A percentile compares a stretch with the other conserved stretches of the same genome.
phyloP scores from a whole-genome alignment of 2,113 vertebrate genomes.

The Capricornis sumatraensis region DNA sequence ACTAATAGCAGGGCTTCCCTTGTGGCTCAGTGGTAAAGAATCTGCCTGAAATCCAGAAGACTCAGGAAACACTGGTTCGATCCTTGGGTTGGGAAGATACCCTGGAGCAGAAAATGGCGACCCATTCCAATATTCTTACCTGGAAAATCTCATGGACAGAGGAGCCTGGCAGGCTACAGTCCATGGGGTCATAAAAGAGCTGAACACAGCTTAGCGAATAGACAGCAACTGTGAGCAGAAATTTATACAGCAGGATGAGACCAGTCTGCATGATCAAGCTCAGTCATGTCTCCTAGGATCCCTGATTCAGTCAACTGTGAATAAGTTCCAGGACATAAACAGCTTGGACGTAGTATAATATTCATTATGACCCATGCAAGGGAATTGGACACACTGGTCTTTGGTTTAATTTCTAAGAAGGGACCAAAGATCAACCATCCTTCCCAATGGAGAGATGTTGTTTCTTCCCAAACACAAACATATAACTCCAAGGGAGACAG shows the following conservation, averaged over 20 bases:
- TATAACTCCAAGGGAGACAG: neutral
- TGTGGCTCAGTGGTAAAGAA: neutral
- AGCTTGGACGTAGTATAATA: neutral
- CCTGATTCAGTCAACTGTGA: neutral
- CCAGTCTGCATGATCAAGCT: neutral
- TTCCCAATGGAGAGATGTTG: neutral
- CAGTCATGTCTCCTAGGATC: neutral
- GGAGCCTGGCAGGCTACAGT: neutral
- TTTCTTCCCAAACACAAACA: neutral
- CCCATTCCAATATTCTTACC: neutral
- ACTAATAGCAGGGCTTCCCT: no score
- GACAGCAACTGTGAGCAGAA: neutral
- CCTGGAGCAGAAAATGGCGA: neutral
- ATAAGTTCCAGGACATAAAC: neutral
- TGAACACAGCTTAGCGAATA: neutral
- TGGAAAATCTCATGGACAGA: neutral
- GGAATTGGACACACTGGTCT: neutral
- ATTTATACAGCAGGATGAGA: neutral
- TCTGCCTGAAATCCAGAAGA: neutral
- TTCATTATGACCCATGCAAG: neutral
- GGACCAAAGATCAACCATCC: neutral
- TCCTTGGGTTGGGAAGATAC: neutral
- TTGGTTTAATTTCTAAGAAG: neutral
- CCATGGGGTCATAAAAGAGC: neutral
- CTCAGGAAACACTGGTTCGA: accelerated